Evolutionary conservation across 1,140 invertebrate genomes (phyloP), one percentile per base, ranked within the genome.

Genomic region (Magallana angulata): DNA sequence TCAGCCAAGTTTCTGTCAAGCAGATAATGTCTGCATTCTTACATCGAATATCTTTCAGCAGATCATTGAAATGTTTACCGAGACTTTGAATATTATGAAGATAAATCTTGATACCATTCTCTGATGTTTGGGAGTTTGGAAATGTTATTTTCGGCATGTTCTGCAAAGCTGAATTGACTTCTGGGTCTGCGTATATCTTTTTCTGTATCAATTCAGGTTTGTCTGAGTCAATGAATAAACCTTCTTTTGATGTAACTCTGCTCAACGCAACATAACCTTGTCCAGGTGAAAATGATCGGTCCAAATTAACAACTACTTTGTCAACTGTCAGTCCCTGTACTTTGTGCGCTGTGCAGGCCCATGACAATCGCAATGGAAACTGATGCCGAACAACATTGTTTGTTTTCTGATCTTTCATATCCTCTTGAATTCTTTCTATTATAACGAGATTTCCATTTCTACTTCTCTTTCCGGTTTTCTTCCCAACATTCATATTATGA

Each of bases 261-360:
- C 88, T 89, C 36, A 48, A 48, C 36, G 36, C 36, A 48, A 48
- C 36, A 48, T 48, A 48, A 48, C 76, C 85, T 24, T 86, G 85
- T 14, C 85, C 59, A 16, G 76, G 62, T 6, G 57, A 30, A 82
- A 86, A 86, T 4, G 48, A 56, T 14, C 82, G 81, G 3, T 86
- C 24, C 11, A 86, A 82, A 57, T 56, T 58, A 82, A 86, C 85
- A 24, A 60, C 76, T 82, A 56, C 68, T 60, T 62, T 71, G 48
- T 82, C 30, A 14, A 59, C 24, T 7, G 85, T 86, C n/a, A 86
- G 12, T 62, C 85, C 76, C 56, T 86, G 85, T n/a, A 86, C 85
- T 62, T 86, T 82, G 56, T 86, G 85, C 24, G 71, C 76, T 59
- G 76, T 86, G 62, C 85, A 86, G 59, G 85, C 85, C 36, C 36